Base-by-base conservation (phyloP, 2,797 vertebrate genomes). In the Pseudochaenichthys georgianus region DNA sequence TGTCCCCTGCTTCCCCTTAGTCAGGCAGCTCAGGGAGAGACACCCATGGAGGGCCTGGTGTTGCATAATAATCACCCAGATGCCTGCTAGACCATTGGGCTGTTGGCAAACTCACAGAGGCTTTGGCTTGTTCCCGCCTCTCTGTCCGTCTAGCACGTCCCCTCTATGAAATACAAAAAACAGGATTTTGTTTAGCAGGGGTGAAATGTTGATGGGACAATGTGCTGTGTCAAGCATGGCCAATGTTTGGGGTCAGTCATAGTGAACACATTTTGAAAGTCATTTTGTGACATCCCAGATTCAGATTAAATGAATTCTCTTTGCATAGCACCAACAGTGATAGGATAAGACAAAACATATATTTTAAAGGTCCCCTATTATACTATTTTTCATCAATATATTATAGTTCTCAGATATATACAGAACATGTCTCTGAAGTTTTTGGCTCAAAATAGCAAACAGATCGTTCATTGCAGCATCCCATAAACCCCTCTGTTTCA, bases 1-100 rank as follows among this genome's bases (percentile, higher is more conserved):
- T 93, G 88, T 90, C 79, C 81, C 78, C 48, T 13, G 9, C 47
- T 59, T 51, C 11, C 53, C 50, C 54, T 64, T 23, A 78, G 82
- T 66, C 70, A 72, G 65, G 73, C 80, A 64, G 78, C 73, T 75
- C 64, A 71, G 65, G 69, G 66, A 79, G 70, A 78, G 77, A 74
- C 70, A 70, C 75, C 76, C 78, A 75, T 61, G 80, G 80, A 68
- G 87, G 85, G 84, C 46, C 82, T 84, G 84, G 79, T 77, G 85
- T 87, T 92, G 91, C 93, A 91, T 94, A 91, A 90, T 83, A 91
- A 93, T 67, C 85, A 86, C 78, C 73, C 83, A 62, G 77, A 85
- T 59, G 75, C 82, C 64, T 63, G 52, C 57, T 47, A 68, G 64
- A 68, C 63, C 65, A 76, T 63, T 64, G 66, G 78, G 51, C 79